phyloP scores from a whole-genome alignment of 1,140 invertebrate genomes.

The Carposina sasakii region DNA sequence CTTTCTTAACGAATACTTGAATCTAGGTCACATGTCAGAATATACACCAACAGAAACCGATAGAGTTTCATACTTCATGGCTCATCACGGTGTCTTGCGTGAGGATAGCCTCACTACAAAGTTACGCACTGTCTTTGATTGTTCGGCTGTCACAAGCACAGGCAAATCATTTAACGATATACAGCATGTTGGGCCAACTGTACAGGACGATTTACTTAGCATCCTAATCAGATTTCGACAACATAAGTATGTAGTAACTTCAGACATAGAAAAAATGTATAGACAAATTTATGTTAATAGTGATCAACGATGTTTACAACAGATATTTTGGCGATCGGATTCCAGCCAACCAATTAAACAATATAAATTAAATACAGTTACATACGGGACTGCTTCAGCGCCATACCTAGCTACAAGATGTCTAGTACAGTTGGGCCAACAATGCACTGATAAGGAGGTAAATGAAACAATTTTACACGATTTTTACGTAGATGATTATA shows the following conservation, averaged over 20 bases:
- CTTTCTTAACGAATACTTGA: background rate
- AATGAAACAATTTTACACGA: conserved; percentile 4
- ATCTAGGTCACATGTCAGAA: conserved; percentile 9
- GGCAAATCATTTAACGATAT: background rate
- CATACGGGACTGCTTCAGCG: conserved; percentile 5
- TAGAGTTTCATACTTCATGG: background rate
- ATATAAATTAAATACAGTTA: conserved; percentile 10
- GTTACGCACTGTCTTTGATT: conserved; percentile 11
- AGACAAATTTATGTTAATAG: conserved; percentile 6
- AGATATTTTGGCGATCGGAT: conserved; percentile 15
- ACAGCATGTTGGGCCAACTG: conserved; percentile 6
- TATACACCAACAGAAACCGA: background rate
- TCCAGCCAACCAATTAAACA: conserved; percentile 1
- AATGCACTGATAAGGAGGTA: conserved; percentile 1
- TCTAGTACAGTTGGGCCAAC: conserved; percentile 9
- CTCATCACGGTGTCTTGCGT: conserved; percentile 7
- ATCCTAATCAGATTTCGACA: conserved; percentile 13
- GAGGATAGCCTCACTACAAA: conserved; percentile 10
- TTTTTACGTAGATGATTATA: conserved; percentile 7
- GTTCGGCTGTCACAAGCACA: background rate
- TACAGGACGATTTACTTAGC: conserved; percentile 12
- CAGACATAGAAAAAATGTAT: conserved; percentile 13
- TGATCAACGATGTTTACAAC: conserved; percentile 9
- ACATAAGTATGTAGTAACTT: conserved; percentile 8
- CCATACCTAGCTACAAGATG: conserved; percentile 12